These are phyloP conservation scores for Trachelus iudaicus DNA, from an alignment of 2,888 invertebrate genomes.

Conservation along the genomic window DNA sequence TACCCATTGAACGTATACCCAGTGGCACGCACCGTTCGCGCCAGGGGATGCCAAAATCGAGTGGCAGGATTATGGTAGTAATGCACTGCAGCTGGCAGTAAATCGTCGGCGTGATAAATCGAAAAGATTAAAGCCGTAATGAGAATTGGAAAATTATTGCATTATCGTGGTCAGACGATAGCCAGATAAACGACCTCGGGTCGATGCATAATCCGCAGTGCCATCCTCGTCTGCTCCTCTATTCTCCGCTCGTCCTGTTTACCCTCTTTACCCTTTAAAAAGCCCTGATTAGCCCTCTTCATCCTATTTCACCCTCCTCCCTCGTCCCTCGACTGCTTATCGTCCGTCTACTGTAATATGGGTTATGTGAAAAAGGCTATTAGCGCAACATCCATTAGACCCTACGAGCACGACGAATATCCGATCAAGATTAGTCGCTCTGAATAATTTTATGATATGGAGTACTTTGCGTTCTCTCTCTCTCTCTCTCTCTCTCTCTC, in stretches of 20 bases:
- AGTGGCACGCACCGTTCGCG: conserved; percentile 15
- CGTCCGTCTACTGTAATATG: neutral
- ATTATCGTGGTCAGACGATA: conserved; percentile 30
- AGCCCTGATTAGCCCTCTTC: neutral
- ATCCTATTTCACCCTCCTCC: neutral
- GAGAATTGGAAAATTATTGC: conserved; percentile 36
- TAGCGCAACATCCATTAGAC: neutral
- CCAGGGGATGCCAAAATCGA: conserved; percentile 42
- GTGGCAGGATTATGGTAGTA: conserved; percentile 45
- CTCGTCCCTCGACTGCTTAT: neutral
- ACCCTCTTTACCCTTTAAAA: neutral
- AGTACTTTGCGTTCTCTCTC: neutral
- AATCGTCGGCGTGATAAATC: conserved; percentile 51
- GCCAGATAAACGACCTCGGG: conserved; percentile 15
- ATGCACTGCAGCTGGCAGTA: conserved; percentile 46
- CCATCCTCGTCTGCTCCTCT: neutral
- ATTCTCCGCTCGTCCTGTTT: neutral
- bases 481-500: too few relatives aligned
- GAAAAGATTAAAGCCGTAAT: conserved; percentile 48
- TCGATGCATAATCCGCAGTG: neutral
- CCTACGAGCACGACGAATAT: neutral
- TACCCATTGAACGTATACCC: conserved; percentile 2
- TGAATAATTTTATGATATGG: neutral
- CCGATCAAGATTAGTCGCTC: neutral
- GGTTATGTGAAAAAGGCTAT: neutral